phyloP scores from a whole-genome alignment of 2,113 vertebrate species.

The Cyanoderma ruficeps region DNA sequence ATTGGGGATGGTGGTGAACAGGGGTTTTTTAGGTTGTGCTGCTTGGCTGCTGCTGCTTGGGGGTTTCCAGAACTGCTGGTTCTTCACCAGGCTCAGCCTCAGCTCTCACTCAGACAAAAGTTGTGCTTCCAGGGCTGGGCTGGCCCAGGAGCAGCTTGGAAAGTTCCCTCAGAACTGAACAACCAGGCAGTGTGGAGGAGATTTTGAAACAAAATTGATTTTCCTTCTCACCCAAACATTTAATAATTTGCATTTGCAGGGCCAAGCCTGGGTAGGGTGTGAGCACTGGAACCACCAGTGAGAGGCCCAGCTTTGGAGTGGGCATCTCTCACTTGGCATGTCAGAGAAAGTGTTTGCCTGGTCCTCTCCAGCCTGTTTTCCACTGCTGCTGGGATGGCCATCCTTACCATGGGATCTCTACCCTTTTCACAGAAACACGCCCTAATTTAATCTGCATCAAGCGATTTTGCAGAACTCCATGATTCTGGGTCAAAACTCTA shows the following conservation, averaged over 20 bases:
- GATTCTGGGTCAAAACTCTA: not conserved
- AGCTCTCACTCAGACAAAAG: not conserved
- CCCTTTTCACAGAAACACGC: not conserved
- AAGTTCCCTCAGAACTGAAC: not conserved
- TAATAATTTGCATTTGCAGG: not conserved
- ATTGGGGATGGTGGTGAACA: not conserved
- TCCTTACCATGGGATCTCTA: not conserved
- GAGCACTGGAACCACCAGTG: accelerated
- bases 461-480: not conserved
- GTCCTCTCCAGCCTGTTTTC: not conserved
- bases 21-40: not conserved
- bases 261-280: not conserved
- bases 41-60: not conserved
- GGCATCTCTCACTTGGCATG: accelerated
- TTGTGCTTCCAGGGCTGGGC: not conserved
- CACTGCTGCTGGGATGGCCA: accelerated
- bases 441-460: not conserved
- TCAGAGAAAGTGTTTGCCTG: not conserved
- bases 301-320: accelerated
- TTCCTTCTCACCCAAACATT: not conserved
- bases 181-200: accelerated
- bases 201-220: not conserved
- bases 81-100: not conserved
- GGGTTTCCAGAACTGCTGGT: constrained; percentile 13
- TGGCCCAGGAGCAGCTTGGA: not conserved